Conservation (phyloP, 2,797 vertebrate species). For the Helostoma temminkii region DNA sequence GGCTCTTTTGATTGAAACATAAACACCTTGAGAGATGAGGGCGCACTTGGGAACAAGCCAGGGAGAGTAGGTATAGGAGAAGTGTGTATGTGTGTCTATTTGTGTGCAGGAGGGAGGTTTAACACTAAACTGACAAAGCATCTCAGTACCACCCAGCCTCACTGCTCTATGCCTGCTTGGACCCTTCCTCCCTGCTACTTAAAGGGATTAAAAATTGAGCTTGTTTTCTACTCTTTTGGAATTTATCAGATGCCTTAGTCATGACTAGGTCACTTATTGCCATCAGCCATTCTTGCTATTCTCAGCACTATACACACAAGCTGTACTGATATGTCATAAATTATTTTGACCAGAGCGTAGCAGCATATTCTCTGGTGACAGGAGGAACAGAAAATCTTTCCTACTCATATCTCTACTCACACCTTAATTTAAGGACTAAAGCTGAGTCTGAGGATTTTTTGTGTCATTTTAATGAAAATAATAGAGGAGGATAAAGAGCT, state of each 20-base stretch:
- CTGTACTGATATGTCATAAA: constrained; percentile 54
- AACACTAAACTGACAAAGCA: constrained; percentile 30
- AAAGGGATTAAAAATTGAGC: constrained; percentile 69
- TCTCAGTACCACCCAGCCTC: constrained; percentile 24
- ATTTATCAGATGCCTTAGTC: constrained; percentile 63
- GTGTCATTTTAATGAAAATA: background rate
- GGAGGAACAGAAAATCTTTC: constrained; percentile 1
- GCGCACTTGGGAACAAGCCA: constrained; percentile 43
- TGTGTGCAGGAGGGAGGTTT: constrained; percentile 31
- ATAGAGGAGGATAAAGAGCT: background rate
- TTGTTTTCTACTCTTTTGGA: constrained; percentile 64
- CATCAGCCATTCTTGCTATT: constrained; percentile 66
- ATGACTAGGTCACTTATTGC: constrained; percentile 73
- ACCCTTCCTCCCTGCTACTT: constrained; percentile 40
- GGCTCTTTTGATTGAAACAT: constrained; percentile 84
- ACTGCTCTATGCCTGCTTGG: constrained; percentile 10
- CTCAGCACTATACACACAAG: constrained; percentile 57
- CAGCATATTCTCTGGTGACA: constrained; percentile 28
- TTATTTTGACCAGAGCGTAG: constrained; percentile 43
- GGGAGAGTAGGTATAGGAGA: constrained; percentile 37
- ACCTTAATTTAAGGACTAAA: constrained; percentile 13
- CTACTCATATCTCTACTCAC: constrained; percentile 4
- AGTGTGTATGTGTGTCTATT: constrained; percentile 18
- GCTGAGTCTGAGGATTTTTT: background rate
- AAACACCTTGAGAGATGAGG: constrained; percentile 78